phyloP scores from a whole-genome alignment of 2,113 vertebrate genomes.

The Callopanchax toddi region DNA sequence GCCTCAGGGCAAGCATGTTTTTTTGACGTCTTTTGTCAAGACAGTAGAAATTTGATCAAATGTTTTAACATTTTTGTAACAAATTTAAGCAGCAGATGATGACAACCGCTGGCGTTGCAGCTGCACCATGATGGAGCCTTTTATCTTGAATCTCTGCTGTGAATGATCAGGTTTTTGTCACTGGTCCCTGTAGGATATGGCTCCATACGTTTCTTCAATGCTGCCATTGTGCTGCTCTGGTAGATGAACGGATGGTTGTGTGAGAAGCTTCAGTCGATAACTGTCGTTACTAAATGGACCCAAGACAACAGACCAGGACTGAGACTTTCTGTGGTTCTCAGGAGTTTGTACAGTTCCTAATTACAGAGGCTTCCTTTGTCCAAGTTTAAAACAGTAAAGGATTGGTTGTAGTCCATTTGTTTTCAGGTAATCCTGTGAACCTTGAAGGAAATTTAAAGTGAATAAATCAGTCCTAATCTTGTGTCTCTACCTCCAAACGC shows the following conservation, averaged over 20 bases:
- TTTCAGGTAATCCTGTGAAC: too few species aligned
- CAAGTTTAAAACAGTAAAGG: neutral
- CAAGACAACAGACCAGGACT: slow-evolving; percentile 26
- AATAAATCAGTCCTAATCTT: too few species aligned
- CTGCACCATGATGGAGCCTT: slow-evolving; percentile 24
- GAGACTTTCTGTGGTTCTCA: neutral
- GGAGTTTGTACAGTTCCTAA: too few species aligned
- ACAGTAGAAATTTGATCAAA: slow-evolving; percentile 2
- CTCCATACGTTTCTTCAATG: slow-evolving; percentile 65
- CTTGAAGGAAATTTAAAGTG: too few species aligned
- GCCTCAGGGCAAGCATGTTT: slow-evolving; percentile 2
- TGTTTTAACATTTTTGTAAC: neutral
- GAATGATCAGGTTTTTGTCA: slow-evolving; percentile 44
- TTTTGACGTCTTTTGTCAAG: slow-evolving; percentile 1
- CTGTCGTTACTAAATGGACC: slow-evolving; percentile 47
- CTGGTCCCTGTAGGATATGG: slow-evolving; percentile 56
- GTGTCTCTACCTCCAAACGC: too few species aligned
- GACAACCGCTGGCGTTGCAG: slow-evolving; percentile 4
- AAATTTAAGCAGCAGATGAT: neutral
- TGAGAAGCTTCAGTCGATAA: slow-evolving; percentile 30
- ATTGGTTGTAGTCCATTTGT: too few species aligned
- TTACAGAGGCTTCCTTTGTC: neutral
- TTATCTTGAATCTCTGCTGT: slow-evolving; percentile 29
- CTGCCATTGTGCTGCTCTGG: slow-evolving; percentile 64
- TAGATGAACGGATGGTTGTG: slow-evolving; percentile 35